Percentiles rank a stretch among this genome's conserved stretches.
phyloP scores from a whole-genome alignment of 2,888 invertebrate species.

The Melikaiella ostensackeni region DNA sequence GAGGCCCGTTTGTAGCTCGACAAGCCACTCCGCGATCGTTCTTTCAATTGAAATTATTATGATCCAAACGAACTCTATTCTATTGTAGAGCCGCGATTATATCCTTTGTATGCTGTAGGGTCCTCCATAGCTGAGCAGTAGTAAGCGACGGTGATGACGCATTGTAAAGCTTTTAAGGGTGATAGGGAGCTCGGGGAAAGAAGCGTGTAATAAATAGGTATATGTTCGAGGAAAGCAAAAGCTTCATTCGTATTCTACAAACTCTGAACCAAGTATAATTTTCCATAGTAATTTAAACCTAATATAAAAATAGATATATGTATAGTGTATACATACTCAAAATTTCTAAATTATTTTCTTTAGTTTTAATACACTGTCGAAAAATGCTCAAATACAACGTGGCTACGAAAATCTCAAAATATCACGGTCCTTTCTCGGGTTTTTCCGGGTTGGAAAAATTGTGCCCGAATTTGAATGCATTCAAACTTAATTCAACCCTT shows the following conservation, averaged over 20 bases:
- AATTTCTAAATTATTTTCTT: no score
- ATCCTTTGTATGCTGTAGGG: conserved; percentile 76
- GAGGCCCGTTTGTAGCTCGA: conserved; percentile 39
- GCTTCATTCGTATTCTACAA: conserved; percentile 10
- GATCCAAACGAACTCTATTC: conserved; percentile 77
- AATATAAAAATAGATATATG: no score
- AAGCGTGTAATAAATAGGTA: conserved; percentile 72
- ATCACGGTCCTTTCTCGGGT: no score
- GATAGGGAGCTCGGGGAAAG: conserved; percentile 57
- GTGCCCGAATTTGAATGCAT: no score
- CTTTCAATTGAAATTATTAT: conserved; percentile 76
- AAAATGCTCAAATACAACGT: no score
- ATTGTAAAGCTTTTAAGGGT: conserved; percentile 75
- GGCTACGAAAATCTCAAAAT: no score
- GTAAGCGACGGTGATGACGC: conserved; percentile 74
- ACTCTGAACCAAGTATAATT: neutral
- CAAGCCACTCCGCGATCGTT: conserved; percentile 54
- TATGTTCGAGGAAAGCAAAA: conserved; percentile 45
- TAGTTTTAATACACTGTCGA: no score
- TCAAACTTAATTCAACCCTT: no score
- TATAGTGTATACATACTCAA: no score
- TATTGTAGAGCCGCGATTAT: conserved; percentile 77
- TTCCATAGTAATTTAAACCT: neutral
- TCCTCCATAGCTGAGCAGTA: conserved; percentile 67
- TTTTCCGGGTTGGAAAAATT: no score